Conservation (phyloP, 2,113 vertebrate species). For the Apus apus region DNA sequence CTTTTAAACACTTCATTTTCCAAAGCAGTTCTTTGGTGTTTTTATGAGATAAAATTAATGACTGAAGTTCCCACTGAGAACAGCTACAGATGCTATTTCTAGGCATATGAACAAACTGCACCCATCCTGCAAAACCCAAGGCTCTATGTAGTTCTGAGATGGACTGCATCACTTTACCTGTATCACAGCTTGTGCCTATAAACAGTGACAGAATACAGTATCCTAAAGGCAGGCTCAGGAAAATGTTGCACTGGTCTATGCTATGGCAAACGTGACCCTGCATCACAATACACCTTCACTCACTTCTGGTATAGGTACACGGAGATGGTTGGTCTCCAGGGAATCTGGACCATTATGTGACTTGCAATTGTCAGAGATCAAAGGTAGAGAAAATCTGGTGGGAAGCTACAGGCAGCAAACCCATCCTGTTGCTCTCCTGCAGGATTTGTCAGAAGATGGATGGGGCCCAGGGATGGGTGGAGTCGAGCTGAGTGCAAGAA, state of each 20-base stretch:
- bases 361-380: background rate
- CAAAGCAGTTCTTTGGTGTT: background rate
- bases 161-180: background rate
- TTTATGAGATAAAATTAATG: background rate
- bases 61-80: background rate
- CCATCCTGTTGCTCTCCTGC: rapidly evolving
- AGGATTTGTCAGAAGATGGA: background rate
- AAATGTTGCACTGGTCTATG: background rate
- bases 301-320: background rate
- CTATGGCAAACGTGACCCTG: background rate
- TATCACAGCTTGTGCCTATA: background rate
- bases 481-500: background rate
- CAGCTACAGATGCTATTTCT: background rate
- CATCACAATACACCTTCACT: background rate
- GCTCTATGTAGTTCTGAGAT: rapidly evolving
- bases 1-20: background rate
- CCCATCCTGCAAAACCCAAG: background rate
- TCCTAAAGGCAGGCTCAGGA: background rate
- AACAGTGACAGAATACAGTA: background rate
- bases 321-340: background rate
- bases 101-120: background rate
- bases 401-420: background rate
- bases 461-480: background rate
- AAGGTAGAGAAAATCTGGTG: background rate
- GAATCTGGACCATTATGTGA: background rate